Evolutionary conservation across 1,140 invertebrate species (phyloP).

Genomic region (Lanistes nyassanus): DNA sequence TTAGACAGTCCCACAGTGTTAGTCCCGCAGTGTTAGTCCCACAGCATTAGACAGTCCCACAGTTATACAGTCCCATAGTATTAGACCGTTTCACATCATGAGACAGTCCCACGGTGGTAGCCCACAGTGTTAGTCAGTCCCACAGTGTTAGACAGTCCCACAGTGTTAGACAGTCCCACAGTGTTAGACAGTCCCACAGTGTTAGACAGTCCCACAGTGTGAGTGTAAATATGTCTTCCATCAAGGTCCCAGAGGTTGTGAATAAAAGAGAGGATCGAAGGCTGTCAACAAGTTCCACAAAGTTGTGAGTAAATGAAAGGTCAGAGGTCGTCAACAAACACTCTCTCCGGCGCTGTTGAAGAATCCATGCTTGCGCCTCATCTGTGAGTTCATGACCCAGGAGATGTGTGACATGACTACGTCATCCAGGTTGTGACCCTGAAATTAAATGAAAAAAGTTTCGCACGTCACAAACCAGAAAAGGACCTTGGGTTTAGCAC

Average conservation of each 20-base stretch:
- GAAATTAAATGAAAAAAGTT: too few species aligned
- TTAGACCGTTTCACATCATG: not conserved
- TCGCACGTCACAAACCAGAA: not conserved
- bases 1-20: not conserved
- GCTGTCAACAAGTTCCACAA: too few species aligned
- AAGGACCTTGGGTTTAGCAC: too few species aligned
- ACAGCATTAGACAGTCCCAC: not conserved
- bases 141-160: not conserved
- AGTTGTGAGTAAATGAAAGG: too few species aligned
- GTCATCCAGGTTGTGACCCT: slow-evolving; percentile 63
- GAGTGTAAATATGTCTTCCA: not conserved
- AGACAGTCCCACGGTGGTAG: not conserved
- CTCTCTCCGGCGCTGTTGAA: slow-evolving; percentile 54
- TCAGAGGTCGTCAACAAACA: slow-evolving; percentile 37
- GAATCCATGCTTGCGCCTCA: slow-evolving; percentile 49
- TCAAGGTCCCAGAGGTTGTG: not conserved
- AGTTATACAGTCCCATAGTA: not conserved
- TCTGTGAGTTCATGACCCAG: slow-evolving; percentile 59
- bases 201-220: not conserved
- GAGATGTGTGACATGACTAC: slow-evolving; percentile 58
- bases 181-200: not conserved
- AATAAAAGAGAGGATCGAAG: too few species aligned
- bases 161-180: not conserved
- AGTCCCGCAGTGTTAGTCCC: too few species aligned
- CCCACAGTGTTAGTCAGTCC: too few species aligned